A percentile compares a stretch with the other conserved stretches of the same genome.
Conservation (phyloP, 1,140 invertebrate genomes). For the Ephestia elutella region DNA sequence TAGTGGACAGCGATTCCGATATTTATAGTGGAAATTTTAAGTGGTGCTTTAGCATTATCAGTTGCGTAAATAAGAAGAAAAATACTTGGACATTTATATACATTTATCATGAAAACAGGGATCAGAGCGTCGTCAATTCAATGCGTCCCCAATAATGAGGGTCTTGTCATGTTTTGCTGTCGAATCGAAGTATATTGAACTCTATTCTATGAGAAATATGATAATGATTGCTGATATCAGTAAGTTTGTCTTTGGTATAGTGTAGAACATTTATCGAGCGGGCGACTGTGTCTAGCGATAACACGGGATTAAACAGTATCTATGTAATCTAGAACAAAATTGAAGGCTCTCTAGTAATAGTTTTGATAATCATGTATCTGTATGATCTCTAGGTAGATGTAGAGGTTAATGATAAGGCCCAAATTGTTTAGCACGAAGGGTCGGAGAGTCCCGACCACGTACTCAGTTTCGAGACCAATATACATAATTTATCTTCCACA, state of each 20-base stretch:
- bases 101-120: slow-evolving; percentile 30
- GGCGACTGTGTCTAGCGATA: slow-evolving; percentile 38
- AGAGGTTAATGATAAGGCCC: slow-evolving; percentile 14
- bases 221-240: slow-evolving; percentile 10
- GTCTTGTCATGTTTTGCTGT: slow-evolving; percentile 14
- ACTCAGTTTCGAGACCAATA: slow-evolving; percentile 17
- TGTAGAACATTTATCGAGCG: slow-evolving; percentile 39
- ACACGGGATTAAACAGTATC: slow-evolving; percentile 37
- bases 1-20: slow-evolving; percentile 1
- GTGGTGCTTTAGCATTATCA: slow-evolving; percentile 8
- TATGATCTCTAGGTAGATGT: background rate
- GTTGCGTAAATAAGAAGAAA: slow-evolving; percentile 17
- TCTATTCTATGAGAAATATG: slow-evolving; percentile 21
- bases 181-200: slow-evolving; percentile 15
- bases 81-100: slow-evolving; percentile 14
- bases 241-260: slow-evolving; percentile 25
- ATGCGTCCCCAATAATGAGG: slow-evolving; percentile 30
- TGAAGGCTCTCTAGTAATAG: slow-evolving; percentile 16
- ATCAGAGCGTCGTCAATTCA: slow-evolving; percentile 31
- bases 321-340: slow-evolving; percentile 35
- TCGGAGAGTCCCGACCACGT: slow-evolving; percentile 7
- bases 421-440: slow-evolving; percentile 16
- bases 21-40: background rate
- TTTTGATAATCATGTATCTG: background rate
- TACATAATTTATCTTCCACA: slow-evolving; percentile 17